Evolutionary conservation across 2,888 invertebrate genomes (phyloP), one percentile per base, ranked within the genome.

Genomic region (Parelbella ahira): DNA sequence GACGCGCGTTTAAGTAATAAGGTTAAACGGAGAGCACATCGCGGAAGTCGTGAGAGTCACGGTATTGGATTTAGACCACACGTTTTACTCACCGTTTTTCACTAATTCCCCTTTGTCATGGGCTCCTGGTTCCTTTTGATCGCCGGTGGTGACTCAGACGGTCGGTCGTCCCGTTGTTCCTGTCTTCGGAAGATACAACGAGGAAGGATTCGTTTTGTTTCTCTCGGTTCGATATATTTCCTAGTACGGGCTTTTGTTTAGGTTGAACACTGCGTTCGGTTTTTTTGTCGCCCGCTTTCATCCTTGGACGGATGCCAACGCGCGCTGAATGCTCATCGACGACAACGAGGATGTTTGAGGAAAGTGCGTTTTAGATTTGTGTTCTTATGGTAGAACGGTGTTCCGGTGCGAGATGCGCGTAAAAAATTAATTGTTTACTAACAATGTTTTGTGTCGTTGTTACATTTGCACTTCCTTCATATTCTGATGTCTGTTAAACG

Each of bases 221-320:
- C n/a, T n/a, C n/a, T n/a, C n/a, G n/a, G 5, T 43, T 27, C 48
- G 65, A 65, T 68, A 60, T 70, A 59, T 55, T 58, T 49, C 51
- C 58, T 53, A 51, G 37, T 45, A 39, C 42, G 47, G 47, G 43
- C 54, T 54, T 39, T 55, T 58, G 53, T 55, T 44, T 46, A 32
- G 33, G 32, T 25, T 29, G 29, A 37, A 36, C 33, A 28, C 11
- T 41, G 29, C 34, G 15, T 5, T 6, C 18, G 10, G 18, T 20
- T 19, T 36, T 30, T 32, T 44, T 46, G n/a, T n/a, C n/a, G n/a
- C n/a, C n/a, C 37, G 20, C 18, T 8, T 21, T 34, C 28, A 44
- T 36, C 54, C 58, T 69, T 81, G 80, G 69, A 53, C 43, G 41
- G 29, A 10, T 54, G 75, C 80, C 79, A 79, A 66, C 10, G 41